Conservation (phyloP, 2,888 invertebrate species). For the Endomychus coccineus region DNA sequence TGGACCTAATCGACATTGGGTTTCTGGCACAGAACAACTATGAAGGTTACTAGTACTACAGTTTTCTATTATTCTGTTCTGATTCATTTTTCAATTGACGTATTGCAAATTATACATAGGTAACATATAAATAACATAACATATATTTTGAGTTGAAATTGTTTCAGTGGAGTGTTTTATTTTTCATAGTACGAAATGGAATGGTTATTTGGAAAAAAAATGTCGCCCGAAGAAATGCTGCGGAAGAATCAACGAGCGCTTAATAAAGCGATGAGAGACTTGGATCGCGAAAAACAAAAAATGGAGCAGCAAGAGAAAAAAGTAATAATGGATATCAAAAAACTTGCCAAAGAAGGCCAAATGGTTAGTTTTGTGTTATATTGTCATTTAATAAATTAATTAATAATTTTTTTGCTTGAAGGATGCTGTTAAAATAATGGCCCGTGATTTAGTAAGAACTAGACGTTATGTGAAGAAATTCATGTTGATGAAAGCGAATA, state of each 20-base stretch:
- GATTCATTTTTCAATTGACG: no score
- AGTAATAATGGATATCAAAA: constrained; percentile 95
- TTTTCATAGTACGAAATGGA: constrained; percentile 53
- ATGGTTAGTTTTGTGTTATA: constrained; percentile 58
- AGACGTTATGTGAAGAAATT: constrained; percentile 95
- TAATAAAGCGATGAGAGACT: constrained; percentile 96
- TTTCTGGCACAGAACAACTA: no score
- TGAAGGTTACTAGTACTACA: neutral
- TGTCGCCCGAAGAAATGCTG: constrained; percentile 97
- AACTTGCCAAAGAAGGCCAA: constrained; percentile 97
- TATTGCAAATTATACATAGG: no score
- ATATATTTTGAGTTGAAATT: no score
- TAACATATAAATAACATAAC: no score
- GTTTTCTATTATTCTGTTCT: no score
- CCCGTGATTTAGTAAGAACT: constrained; percentile 95
- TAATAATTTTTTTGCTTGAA: constrained; percentile 37
- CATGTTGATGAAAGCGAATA: constrained; percentile 98
- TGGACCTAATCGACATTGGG: no score
- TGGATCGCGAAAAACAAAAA: constrained; percentile 82
- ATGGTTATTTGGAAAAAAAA: constrained; percentile 93
- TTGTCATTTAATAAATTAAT: neutral
- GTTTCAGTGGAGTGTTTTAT: no score
- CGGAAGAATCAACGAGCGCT: constrained; percentile 96
- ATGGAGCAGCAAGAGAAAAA: constrained; percentile 99
- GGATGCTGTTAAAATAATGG: constrained; percentile 99